phyloP scores from a whole-genome alignment of 2,113 vertebrate genomes.

The Petroica traversi region DNA sequence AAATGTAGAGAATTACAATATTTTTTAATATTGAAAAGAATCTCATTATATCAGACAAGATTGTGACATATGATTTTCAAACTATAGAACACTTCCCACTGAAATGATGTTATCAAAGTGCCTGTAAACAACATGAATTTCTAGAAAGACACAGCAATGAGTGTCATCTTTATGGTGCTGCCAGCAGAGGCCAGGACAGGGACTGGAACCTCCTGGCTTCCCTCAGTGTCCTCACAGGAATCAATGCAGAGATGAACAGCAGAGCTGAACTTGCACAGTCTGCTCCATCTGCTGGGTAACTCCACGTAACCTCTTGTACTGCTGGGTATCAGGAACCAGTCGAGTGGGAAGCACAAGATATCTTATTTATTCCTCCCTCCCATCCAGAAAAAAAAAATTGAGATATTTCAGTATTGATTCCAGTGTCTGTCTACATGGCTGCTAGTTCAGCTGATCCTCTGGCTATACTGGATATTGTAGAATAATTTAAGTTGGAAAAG shows the following conservation, averaged over 20 bases:
- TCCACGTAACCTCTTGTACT: background rate
- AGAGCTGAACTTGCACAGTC: background rate
- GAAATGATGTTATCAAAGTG: background rate
- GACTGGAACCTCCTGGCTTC: background rate
- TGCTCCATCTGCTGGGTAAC: background rate
- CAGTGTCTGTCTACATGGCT: background rate
- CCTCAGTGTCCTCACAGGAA: background rate
- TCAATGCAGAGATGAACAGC: background rate
- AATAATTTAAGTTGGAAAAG: background rate
- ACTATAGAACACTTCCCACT: background rate
- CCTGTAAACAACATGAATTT: background rate
- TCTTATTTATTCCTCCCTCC: background rate
- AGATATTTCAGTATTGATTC: background rate
- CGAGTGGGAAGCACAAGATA: background rate
- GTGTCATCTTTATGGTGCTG: background rate
- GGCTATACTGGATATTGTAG: background rate
- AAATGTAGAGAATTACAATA: background rate
- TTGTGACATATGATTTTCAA: background rate
- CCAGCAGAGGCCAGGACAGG: background rate
- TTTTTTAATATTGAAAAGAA: background rate
- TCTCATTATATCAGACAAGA: background rate
- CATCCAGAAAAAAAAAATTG: background rate
- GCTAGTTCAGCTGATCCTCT: background rate
- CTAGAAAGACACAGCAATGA: fast-evolving
- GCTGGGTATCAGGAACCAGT: background rate